A percentile compares a stretch with the other conserved stretches of the same genome.
These are phyloP conservation scores for Anseranas semipalmata DNA, from an alignment of 2,113 vertebrate species.

Conservation along the genomic window DNA sequence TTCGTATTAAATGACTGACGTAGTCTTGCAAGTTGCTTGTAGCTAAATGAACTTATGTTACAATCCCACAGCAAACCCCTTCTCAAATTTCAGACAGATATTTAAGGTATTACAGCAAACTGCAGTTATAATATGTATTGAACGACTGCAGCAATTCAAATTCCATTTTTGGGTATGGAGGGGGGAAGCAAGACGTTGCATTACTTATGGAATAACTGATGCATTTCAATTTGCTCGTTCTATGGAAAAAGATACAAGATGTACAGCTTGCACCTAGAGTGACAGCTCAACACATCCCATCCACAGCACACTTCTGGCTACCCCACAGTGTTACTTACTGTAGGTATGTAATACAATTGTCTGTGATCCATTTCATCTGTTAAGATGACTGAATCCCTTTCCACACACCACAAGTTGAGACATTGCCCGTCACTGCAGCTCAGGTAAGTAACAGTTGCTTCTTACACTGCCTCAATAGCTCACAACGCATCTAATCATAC, in stretches of 20 bases:
- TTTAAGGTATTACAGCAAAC: not conserved
- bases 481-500: not conserved
- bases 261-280: not conserved
- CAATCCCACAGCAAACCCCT: not conserved
- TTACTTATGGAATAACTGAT: not conserved
- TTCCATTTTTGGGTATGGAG: not conserved
- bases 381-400: not conserved
- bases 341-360: not conserved
- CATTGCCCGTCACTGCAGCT: not conserved
- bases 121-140: not conserved
- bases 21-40: not conserved
- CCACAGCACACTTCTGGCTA: not conserved
- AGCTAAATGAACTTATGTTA: not conserved
- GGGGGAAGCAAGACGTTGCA: not conserved
- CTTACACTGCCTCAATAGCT: accelerated
- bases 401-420: not conserved
- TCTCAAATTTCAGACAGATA: not conserved
- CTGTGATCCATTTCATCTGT: not conserved
- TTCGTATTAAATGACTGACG: not conserved
- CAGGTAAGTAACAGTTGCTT: accelerated
- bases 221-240: not conserved
- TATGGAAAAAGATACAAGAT: not conserved
- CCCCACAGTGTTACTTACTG: not conserved
- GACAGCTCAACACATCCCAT: not conserved
- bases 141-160: not conserved